Conservation (phyloP, 2,113 vertebrate species). For the Centropristis striata region DNA sequence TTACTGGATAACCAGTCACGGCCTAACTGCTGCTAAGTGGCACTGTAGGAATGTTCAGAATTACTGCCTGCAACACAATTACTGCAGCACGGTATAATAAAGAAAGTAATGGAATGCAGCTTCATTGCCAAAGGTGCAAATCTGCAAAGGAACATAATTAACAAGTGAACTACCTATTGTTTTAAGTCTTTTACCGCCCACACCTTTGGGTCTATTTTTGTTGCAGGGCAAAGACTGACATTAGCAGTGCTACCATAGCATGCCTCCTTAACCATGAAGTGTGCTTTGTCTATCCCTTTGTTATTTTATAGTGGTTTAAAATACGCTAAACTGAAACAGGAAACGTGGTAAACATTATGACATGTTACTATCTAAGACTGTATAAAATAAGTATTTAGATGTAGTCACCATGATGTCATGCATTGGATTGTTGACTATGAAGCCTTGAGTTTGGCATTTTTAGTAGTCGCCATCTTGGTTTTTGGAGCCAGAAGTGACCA, state of each 20-base stretch:
- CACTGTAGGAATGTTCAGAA: slow-evolving; percentile 46
- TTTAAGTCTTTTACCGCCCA: slow-evolving; percentile 7
- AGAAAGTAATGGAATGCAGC: slow-evolving; percentile 38
- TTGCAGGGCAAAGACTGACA: neutral
- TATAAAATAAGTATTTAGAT: too few relatives aligned
- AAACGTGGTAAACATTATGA: too few relatives aligned
- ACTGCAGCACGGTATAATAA: slow-evolving; percentile 33
- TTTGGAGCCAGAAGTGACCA: too few relatives aligned
- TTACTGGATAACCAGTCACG: slow-evolving; percentile 37
- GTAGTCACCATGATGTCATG: too few relatives aligned
- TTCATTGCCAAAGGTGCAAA: slow-evolving; percentile 41
- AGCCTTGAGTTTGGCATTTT: too few relatives aligned
- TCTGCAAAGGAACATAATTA: slow-evolving; percentile 66
- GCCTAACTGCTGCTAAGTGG: slow-evolving; percentile 44
- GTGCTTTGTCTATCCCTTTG: neutral
- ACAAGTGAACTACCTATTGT: slow-evolving; percentile 23
- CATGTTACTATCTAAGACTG: too few relatives aligned
- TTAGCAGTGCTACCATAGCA: too few relatives aligned
- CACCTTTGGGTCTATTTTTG: neutral
- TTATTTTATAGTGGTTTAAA: neutral
- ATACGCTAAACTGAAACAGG: too few relatives aligned
- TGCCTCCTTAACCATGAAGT: neutral
- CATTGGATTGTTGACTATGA: too few relatives aligned
- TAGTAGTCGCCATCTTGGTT: too few relatives aligned
- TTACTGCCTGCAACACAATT: slow-evolving; percentile 57